These are phyloP conservation scores for Trichopoda pennipes DNA, from an alignment of 2,888 invertebrate species.

Conservation along the genomic window DNA sequence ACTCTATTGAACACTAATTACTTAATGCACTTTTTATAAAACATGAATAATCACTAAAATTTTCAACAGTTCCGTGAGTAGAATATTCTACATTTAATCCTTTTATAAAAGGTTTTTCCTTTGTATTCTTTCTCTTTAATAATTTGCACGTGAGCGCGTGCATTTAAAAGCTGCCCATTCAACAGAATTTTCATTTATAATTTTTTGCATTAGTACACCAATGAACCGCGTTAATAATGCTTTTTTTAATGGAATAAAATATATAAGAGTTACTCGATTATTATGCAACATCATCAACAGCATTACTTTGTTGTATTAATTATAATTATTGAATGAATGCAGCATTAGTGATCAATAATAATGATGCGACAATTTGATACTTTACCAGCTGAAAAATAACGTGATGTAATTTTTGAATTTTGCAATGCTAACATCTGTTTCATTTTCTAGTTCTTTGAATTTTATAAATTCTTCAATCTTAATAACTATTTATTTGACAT, in stretches of 20 bases:
- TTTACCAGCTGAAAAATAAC: constrained; percentile 31
- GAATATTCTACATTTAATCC: background rate
- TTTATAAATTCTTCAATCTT: too few relatives aligned
- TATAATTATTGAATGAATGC: constrained; percentile 27
- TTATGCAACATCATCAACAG: constrained; percentile 50
- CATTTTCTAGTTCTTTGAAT: too few relatives aligned
- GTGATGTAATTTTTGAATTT: too few relatives aligned
- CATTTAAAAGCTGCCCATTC: background rate
- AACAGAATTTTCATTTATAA: background rate
- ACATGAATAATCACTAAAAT: background rate
- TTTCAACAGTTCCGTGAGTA: constrained; percentile 1
- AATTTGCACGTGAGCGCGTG: constrained; percentile 1
- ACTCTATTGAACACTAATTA: too few relatives aligned
- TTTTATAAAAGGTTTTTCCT: background rate
- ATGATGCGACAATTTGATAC: background rate
- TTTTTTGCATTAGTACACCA: constrained; percentile 50
- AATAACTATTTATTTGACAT: too few relatives aligned
- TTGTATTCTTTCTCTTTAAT: background rate
- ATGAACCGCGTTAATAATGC: constrained; percentile 43
- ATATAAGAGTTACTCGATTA: constrained; percentile 26
- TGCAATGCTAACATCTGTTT: too few relatives aligned
- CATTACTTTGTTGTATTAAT: constrained; percentile 14
- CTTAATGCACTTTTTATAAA: background rate
- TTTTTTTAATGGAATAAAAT: constrained; percentile 43
- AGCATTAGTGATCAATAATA: constrained; percentile 20